A percentile compares a stretch with the other conserved stretches of the same genome.
These are phyloP conservation scores for Myathropa florea DNA, from an alignment of 2,888 invertebrate species.

Conservation along the genomic window DNA sequence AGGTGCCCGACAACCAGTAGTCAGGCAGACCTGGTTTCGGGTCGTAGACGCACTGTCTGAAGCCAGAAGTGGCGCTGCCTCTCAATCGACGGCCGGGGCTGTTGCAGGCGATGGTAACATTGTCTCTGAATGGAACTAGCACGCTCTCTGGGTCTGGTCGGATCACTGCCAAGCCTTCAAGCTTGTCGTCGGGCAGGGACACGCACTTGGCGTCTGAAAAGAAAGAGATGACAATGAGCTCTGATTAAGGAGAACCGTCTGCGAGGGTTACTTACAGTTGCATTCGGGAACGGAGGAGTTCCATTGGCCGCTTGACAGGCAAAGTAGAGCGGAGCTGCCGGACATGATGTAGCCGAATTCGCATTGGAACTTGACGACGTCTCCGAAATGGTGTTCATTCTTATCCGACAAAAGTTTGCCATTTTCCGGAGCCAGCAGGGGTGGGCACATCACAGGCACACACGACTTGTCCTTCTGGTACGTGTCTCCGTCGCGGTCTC, in stretches of 20 bases:
- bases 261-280: conserved; percentile 87
- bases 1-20: conserved; percentile 93
- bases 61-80: conserved; percentile 90
- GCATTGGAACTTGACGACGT: conserved; percentile 94
- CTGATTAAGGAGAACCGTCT: background rate
- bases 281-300: conserved; percentile 96
- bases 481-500: conserved; percentile 92
- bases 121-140: conserved; percentile 93
- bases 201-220: conserved; percentile 92
- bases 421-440: conserved; percentile 89
- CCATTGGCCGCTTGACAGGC: conserved; percentile 95
- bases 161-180: conserved; percentile 90
- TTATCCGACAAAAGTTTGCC: conserved; percentile 92
- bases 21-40: conserved; percentile 94
- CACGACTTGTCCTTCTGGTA: conserved; percentile 96
- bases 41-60: conserved; percentile 97
- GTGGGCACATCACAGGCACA: conserved; percentile 94
- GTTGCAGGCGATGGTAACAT: conserved; percentile 92
- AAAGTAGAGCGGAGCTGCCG: conserved; percentile 91
- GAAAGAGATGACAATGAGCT: background rate
- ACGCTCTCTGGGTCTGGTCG: conserved; percentile 91
- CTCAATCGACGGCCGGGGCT: conserved; percentile 89
- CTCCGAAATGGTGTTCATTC: conserved; percentile 92
- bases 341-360: conserved; percentile 96
- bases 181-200: conserved; percentile 92